Evolutionary conservation across 1,140 invertebrate genomes (phyloP), one percentile per base, ranked within the genome.

Genomic region (Eulimnadia texana): DNA sequence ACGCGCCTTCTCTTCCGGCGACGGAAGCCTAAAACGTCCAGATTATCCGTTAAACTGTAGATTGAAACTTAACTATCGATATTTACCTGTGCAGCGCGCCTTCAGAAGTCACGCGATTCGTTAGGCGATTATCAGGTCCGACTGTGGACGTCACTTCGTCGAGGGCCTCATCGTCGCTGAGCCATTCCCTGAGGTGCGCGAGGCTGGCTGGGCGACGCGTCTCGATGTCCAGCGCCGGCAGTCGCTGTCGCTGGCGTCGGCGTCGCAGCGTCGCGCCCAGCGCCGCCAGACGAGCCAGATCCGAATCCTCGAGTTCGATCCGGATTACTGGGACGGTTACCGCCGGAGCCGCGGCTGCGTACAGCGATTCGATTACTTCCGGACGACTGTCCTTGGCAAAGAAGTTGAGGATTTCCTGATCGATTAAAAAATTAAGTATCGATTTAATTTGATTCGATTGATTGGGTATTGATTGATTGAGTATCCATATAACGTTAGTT

Each of bases 161-260:
- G 29, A 90, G 71, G 13, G 86, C 87, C 72, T 91, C 87, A 60
- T 67, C 63, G 78, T 79, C 28, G 85, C 89, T 29, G 85, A 66
- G 89, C 87, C 88, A 90, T 77, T 84, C 80, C 60, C 87, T 79
- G 50, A 90, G 77, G 63, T 86, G 83, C 66, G 84, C 83, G 61
- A 90, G 79, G 64, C 82, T 82, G 61, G 85, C 85, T 56, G 88
- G 88, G 87, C 88, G 80, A 73, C 85, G 78, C 50, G 86, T 90
- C 75, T 91, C 88, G 67, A 91, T 91, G 69, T 90, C 88, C 64
- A 88, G 81, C 70, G 88, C 83, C 29, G 85, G 79, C 64, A 80
- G 80, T 27, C 64, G 56, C 66, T 81, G 76, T 65, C 67, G 66
- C 52, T 65, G 1, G 64, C 66, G 28, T 82, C 60, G 84, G 82